Percentiles rank a stretch among this genome's conserved stretches.
These are phyloP conservation scores for Drosophila macrospina DNA, from an alignment of 2,888 invertebrate species.

Conservation along the genomic window DNA sequence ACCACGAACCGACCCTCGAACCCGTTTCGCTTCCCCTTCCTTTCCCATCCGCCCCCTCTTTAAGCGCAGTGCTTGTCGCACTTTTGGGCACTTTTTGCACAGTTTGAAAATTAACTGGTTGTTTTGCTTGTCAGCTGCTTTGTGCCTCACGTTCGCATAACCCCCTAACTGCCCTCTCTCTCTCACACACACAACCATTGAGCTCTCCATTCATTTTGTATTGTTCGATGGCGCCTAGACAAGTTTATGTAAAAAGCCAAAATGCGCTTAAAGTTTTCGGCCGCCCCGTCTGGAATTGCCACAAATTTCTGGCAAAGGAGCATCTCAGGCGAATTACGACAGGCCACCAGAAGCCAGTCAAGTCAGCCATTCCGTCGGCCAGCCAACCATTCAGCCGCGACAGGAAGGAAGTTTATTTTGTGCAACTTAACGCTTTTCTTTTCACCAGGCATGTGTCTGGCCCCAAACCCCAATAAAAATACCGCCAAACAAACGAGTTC, in stretches of 20 bases:
- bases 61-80: conserved; percentile 21
- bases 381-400: conserved; percentile 43
- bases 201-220: conserved; percentile 39
- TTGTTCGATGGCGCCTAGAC: conserved; percentile 74
- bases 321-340: conserved; percentile 45
- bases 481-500: conserved; percentile 29
- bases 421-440: conserved; percentile 75
- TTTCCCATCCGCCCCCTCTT: background rate
- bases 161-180: background rate
- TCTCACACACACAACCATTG: background rate
- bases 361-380: conserved; percentile 9
- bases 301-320: conserved; percentile 39
- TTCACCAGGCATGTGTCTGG: conserved; percentile 49
- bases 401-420: conserved; percentile 77
- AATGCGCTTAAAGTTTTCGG: conserved; percentile 68
- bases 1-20: conserved; percentile 52
- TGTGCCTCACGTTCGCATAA: conserved; percentile 25
- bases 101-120: conserved; percentile 78
- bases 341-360: conserved; percentile 39
- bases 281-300: conserved; percentile 51
- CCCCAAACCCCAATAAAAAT: conserved; percentile 23
- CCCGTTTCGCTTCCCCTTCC: background rate
- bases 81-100: conserved; percentile 64
- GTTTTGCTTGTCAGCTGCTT: conserved; percentile 59
- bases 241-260: conserved; percentile 59